Base-by-base conservation (phyloP, 2,113 vertebrate species). In the Tylochromis polylepis region DNA sequence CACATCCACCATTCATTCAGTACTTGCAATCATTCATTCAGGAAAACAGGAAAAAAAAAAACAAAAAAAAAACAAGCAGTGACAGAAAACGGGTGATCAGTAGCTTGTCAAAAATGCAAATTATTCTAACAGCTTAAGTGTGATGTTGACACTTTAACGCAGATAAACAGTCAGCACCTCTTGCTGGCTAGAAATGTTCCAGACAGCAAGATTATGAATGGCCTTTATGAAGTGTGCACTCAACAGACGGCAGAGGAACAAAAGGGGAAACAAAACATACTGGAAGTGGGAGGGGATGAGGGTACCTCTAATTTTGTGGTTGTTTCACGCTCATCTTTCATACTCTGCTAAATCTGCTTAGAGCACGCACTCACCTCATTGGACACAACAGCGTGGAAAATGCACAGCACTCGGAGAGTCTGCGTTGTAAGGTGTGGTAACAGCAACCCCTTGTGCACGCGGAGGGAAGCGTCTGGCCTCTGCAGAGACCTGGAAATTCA, bases 371-470 rank as follows among this genome's bases (percentile, higher is more conserved):
- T 81, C 58, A 75, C 36, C 57, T 84, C 65, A 46, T 56, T 58
- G 60, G 46, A 77, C 79, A 65, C 46, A 77, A 10, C 34, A n/a
- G 82, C 27, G 60, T 46, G 43, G 41, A 79, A 70, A 55, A 57
- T 43, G 43, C 8, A 31, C n/a, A 58, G 27, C 20, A 12, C 12
- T 31, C 60, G 9, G 20, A 57, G 56, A 34, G 84, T 41, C 58
- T 59, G 46, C 86, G 67, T 11, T 80, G 22, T 70, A 77, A 38
- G 56, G 78, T 81, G 94, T 88, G 89, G 84, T 82, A 87, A 94
- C 90, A 95, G 95, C 91, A 87, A 36, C 93, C 91, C 92, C 95
- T 92, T 88, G 95, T 94, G 95, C 43, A 83, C 43, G 12, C 12
- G 67, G 4, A 85, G 49, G 81, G 90, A 86, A 94, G 81, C 77